Percentiles rank a stretch among this genome's conserved stretches.
phyloP scores from a whole-genome alignment of 2,888 invertebrate species.

The Microctonus hyperodae region DNA sequence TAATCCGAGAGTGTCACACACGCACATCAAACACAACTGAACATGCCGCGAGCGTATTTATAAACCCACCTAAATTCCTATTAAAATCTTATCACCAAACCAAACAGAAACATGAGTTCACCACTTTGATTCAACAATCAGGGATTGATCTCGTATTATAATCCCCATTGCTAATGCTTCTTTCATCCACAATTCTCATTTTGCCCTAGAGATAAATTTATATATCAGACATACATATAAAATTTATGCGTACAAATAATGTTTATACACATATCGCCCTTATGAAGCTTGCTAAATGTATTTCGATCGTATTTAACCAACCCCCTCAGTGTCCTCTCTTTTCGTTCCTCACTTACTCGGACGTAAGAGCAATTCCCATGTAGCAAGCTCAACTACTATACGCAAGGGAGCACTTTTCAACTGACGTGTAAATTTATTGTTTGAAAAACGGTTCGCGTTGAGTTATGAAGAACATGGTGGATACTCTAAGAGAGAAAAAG shows the following conservation, averaged over 20 bases:
- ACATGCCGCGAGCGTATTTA: conserved; percentile 11
- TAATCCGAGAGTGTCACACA: conserved; percentile 20
- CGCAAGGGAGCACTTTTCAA: conserved; percentile 26
- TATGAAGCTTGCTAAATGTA: background rate
- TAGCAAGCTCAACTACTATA: conserved; percentile 7
- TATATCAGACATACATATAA: conserved; percentile 6
- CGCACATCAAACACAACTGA: conserved; percentile 30
- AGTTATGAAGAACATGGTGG: background rate
- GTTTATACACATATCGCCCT: background rate
- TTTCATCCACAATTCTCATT: conserved; percentile 9
- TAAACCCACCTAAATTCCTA: background rate
- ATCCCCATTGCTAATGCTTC: conserved; percentile 11
- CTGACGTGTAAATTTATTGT: conserved; percentile 28
- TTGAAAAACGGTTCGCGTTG: conserved; percentile 21
- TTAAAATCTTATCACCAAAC: conserved; percentile 6
- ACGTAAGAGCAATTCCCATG: conserved; percentile 14
- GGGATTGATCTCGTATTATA: conserved; percentile 39
- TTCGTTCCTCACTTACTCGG: background rate
- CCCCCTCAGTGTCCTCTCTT: background rate
- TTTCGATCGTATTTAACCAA: background rate
- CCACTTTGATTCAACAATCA: conserved; percentile 38
- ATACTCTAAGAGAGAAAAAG: background rate
- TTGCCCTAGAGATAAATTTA: conserved; percentile 31
- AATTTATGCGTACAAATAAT: background rate
- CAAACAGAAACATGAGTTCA: conserved; percentile 7